Evolutionary conservation across 2,113 vertebrate genomes (phyloP).

Genomic region (Prolemur simus): DNA sequence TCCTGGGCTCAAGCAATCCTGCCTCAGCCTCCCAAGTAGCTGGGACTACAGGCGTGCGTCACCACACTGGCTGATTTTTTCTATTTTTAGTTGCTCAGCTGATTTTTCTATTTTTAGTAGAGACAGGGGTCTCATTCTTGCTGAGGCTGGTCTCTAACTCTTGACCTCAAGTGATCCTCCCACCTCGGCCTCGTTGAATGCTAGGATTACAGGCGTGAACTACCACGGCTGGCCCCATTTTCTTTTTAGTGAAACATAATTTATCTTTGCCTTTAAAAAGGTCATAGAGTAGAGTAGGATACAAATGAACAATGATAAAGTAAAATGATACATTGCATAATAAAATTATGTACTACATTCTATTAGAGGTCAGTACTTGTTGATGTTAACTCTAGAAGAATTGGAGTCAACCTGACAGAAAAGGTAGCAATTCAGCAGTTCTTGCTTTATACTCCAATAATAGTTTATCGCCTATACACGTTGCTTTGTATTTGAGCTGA

Average conservation of each 20-base stretch:
- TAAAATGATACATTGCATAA: background rate
- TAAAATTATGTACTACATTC: background rate
- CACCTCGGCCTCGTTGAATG: too few species aligned
- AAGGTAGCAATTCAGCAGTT: background rate
- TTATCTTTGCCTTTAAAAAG: constrained; percentile 12
- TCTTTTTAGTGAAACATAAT: constrained; percentile 14
- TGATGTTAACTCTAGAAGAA: background rate
- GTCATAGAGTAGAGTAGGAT: background rate
- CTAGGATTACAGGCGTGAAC: too few species aligned
- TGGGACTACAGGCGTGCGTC: too few species aligned
- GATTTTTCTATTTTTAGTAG: too few species aligned
- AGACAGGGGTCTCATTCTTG: too few species aligned
- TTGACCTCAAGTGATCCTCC: too few species aligned
- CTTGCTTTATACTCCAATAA: background rate
- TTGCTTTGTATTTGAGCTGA: background rate
- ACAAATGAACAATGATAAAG: background rate
- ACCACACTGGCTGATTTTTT: too few species aligned
- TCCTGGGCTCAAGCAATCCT: too few species aligned
- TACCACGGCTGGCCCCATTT: background rate
- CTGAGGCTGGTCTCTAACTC: too few species aligned
- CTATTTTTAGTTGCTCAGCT: too few species aligned
- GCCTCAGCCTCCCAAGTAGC: too few species aligned
- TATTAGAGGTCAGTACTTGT: background rate
- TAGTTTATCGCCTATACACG: background rate
- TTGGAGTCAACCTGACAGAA: background rate